Conservation (phyloP, 2,113 vertebrate genomes). For the Notothenia coriiceps region DNA sequence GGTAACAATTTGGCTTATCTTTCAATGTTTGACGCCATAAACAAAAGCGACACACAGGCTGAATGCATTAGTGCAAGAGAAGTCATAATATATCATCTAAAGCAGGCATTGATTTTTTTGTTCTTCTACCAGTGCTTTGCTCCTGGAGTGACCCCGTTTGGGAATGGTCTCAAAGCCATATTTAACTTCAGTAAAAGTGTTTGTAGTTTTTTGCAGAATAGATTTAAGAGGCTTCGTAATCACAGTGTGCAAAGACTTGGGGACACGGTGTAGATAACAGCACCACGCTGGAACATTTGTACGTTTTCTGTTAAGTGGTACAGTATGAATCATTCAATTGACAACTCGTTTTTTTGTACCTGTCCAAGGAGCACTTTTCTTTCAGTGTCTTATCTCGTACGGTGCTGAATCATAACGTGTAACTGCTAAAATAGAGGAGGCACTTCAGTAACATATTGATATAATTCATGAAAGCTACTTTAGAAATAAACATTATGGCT, state of each 20-base stretch:
- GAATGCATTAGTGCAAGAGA: constrained; percentile 19
- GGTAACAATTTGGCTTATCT: constrained; percentile 34
- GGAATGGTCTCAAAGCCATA: constrained; percentile 32
- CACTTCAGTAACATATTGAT: constrained; percentile 45
- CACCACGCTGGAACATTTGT: constrained; percentile 1
- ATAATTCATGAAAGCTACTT: constrained; percentile 52
- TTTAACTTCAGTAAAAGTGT: constrained; percentile 40
- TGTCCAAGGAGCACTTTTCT: constrained; percentile 6
- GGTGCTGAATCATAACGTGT: constrained; percentile 41
- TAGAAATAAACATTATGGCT: constrained; percentile 31
- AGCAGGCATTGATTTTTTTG: constrained; percentile 12
- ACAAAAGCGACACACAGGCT: constrained; percentile 14
- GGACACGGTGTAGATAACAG: constrained; percentile 49
- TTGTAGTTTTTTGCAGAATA: constrained; percentile 32
- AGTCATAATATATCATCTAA: constrained; percentile 44
- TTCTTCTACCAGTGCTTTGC: constrained; percentile 11
- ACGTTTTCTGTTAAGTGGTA: constrained; percentile 42
- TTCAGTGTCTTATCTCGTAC: constrained; percentile 43
- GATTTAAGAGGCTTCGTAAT: constrained; percentile 56
- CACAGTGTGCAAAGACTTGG: constrained; percentile 40
- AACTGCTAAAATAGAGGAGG: constrained; percentile 46
- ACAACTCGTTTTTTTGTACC: constrained; percentile 33
- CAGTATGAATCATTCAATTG: constrained; percentile 56
- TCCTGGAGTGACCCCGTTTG: constrained; percentile 52
- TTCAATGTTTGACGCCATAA: constrained; percentile 20